phyloP scores from a whole-genome alignment of 2,113 vertebrate species.

The Alces alces region DNA sequence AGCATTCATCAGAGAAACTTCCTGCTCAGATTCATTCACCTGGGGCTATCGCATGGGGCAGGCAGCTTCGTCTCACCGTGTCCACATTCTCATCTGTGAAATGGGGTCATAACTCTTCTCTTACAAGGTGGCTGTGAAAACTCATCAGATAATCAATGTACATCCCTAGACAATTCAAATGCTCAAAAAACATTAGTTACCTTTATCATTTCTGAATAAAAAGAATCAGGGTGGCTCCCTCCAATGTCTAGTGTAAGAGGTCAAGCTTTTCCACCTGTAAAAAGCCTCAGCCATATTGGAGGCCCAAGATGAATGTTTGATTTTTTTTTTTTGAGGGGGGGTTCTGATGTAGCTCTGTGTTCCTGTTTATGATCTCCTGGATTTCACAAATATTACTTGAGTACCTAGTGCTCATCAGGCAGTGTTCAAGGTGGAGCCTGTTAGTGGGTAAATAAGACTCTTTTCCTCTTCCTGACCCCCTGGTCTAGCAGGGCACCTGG shows the following conservation, averaged over 20 bases:
- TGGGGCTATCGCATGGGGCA: too few relatives aligned
- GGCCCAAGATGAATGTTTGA: background rate
- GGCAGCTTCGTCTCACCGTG: rapidly evolving
- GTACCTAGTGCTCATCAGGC: rapidly evolving
- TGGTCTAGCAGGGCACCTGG: background rate
- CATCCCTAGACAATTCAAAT: background rate
- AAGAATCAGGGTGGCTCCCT: background rate
- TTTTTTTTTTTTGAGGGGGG: too few relatives aligned
- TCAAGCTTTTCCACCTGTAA: background rate
- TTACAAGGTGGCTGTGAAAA: background rate
- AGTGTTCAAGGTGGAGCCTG: background rate
- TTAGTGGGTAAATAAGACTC: background rate
- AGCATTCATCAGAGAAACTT: too few relatives aligned
- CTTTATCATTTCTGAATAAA: background rate
- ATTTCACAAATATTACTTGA: background rate
- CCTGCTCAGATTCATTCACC: background rate
- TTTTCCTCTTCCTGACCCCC: background rate
- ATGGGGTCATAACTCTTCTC: background rate
- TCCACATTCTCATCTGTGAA: background rate
- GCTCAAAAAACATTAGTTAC: background rate
- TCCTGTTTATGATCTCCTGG: background rate
- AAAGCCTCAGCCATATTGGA: background rate
- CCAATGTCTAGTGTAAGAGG: background rate
- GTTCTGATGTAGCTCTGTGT: background rate
- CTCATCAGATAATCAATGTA: background rate